Conservation (phyloP, 2,888 invertebrate genomes). For the Achlya flavicornis region DNA sequence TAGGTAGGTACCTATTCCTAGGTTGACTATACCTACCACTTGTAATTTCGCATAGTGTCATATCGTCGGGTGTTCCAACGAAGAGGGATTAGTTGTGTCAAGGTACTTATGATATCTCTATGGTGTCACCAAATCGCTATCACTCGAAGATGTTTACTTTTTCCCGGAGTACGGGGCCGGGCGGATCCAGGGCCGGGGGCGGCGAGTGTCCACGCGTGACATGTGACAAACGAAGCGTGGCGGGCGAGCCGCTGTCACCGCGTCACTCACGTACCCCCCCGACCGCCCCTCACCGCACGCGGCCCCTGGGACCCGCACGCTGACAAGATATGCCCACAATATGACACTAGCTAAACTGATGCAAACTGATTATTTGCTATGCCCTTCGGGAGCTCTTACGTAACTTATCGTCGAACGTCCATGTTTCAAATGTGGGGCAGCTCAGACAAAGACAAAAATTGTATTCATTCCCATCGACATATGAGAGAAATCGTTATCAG, state of each 20-base stretch:
- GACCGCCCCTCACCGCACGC: no score
- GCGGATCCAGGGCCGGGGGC: no score
- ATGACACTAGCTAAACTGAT: conserved; percentile 6
- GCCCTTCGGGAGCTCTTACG: conserved; percentile 14
- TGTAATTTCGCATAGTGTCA: background rate
- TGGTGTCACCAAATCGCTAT: no score
- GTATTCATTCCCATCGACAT: conserved; percentile 22
- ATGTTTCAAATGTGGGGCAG: background rate
- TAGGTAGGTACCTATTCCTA: background rate
- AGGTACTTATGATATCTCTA: no score
- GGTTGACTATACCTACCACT: background rate
- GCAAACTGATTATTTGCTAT: conserved; percentile 11
- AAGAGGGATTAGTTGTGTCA: background rate
- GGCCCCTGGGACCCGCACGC: background rate
- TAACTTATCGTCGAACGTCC: conserved; percentile 19
- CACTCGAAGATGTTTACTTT: background rate
- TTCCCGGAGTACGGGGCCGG: background rate
- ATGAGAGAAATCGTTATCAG: conserved; percentile 36
- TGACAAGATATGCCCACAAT: conserved; percentile 13
- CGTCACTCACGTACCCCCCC: background rate
- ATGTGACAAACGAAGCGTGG: background rate
- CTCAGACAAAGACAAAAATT: background rate
- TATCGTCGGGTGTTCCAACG: background rate
- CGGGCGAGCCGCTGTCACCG: background rate
- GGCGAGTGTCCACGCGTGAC: background rate